Base-by-base conservation (phyloP, 2,888 invertebrate species). In the Tetramorium bicarinatum region DNA sequence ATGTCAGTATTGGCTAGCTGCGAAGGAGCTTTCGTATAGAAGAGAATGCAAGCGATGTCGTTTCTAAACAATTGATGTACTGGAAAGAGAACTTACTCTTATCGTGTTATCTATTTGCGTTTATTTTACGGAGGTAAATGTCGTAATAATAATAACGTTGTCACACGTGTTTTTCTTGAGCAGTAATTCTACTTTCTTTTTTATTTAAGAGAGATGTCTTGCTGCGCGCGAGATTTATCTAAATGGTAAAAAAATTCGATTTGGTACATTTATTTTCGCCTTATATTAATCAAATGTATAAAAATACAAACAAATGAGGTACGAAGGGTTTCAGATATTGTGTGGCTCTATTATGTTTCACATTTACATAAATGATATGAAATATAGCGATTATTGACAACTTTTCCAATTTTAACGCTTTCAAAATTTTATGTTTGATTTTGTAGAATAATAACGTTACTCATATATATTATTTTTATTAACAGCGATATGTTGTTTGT, bases 61-160 rank as follows among this genome's bases (percentile, higher is more conserved):
- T n/a, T 67, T 25, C 47, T 89, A 77, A 87, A 87, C 89, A 85
- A 88, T 85, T 89, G 84, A 89, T 88, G 77, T 69, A 52, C 81
- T 34, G 9, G 29, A 71, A 44, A 77, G 72, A n/a, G 25, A 56
- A 77, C 54, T 71, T 69, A 69, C 4, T 34, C 44, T 15, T 29
- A 77, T 54, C 15, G 11, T 3, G 4, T n/a, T 44, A 69, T 69
- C 44, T 77, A 77, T 77, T 71, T 8, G 21, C 21, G 1, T 77
- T 77, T 77, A 71, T 71, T 77, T 67, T 34, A 84, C n/a, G 34
- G 18, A 21, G 2, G 11, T 84, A 89, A 87, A 87, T 80, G 67
- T 49, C 61, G 47, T 34, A 61, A 74, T 59, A 75, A 82, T 82
- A 80, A 80, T 89, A 81, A 76, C 52, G 9, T 21, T 15, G 59